A percentile compares a stretch with the other conserved stretches of the same genome.
Evolutionary conservation across 2,113 vertebrate species (phyloP).

Genomic region (Elephantulus edwardii): DNA sequence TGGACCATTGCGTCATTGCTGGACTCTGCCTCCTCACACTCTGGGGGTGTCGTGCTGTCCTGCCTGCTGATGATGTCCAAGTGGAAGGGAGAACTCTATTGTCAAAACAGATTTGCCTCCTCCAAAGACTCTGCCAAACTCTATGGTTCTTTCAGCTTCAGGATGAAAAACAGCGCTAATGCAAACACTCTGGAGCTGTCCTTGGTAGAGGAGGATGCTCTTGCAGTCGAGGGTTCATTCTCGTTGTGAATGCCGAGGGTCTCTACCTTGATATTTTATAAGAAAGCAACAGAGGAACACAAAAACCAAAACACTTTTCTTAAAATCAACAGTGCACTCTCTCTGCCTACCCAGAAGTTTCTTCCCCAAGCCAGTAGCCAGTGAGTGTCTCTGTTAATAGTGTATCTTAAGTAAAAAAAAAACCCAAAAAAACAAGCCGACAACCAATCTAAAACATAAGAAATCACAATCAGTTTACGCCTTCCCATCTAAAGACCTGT

Average conservation of each 20-base stretch:
- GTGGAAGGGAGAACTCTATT: conserved; percentile 98
- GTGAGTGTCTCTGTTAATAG: conserved; percentile 71
- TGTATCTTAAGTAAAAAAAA: conserved; percentile 69
- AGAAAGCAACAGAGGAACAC: not conserved
- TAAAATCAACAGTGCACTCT: conserved; percentile 72
- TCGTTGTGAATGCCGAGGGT: conserved; percentile 45
- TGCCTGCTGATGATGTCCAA: conserved; percentile 97
- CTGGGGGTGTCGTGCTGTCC: conserved; percentile 96
- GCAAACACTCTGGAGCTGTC: conserved; percentile 89
- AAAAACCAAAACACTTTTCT: conserved; percentile 59
- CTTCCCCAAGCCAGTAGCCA: conserved; percentile 70
- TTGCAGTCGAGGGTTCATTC: conserved; percentile 85
- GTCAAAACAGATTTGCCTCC: conserved; percentile 91
- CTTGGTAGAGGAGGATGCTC: conserved; percentile 90
- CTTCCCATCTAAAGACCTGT: conserved; percentile 58
- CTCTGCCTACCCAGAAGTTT: conserved; percentile 72
- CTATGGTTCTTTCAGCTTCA: conserved; percentile 96
- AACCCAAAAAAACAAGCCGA: no score
- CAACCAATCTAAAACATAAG: conserved; percentile 62
- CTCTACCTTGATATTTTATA: conserved; percentile 64
- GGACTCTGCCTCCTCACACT: conserved; percentile 96
- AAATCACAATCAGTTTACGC: conserved; percentile 52
- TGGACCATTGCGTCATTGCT: conserved; percentile 97
- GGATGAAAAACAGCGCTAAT: conserved; percentile 89
- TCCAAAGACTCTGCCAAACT: conserved; percentile 94